Evolutionary conservation across 2,888 invertebrate genomes (phyloP).

Genomic region (Drosophila neonasuta): DNA sequence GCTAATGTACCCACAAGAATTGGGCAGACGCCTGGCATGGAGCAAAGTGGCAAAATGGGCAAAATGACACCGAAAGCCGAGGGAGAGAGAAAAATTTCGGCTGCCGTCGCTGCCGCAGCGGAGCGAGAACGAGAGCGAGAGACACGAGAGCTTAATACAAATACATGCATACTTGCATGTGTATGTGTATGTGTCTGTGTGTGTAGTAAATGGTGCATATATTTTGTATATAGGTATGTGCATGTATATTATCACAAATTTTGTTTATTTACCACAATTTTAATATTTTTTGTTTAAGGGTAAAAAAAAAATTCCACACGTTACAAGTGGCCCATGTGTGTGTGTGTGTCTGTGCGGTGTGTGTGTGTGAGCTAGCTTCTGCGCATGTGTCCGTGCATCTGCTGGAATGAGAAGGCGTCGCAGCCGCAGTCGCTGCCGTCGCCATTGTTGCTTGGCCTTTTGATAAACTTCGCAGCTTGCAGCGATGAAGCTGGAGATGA

Average conservation of each 20-base stretch:
- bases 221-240: conserved; percentile 31
- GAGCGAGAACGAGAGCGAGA: conserved; percentile 27
- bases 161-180: conserved; percentile 21
- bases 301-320: conserved; percentile 53
- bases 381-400: conserved; percentile 59
- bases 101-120: conserved; percentile 5
- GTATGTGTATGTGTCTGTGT: conserved; percentile 7
- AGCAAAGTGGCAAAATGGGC: conserved; percentile 14
- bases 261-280: conserved; percentile 76
- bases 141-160: conserved; percentile 11
- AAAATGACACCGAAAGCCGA: conserved; percentile 14
- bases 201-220: conserved; percentile 24
- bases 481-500: not conserved
- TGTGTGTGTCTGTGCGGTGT: conserved; percentile 24
- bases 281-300: conserved; percentile 68
- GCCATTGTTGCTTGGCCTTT: conserved; percentile 70
- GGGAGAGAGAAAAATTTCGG: conserved; percentile 11
- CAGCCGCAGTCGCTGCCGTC: conserved; percentile 33
- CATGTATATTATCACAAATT: conserved; percentile 37
- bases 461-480: conserved; percentile 78
- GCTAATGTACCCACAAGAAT: conserved; percentile 83
- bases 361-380: conserved; percentile 36
- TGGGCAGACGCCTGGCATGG: conserved; percentile 70
- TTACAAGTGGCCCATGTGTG: conserved; percentile 47
- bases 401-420: conserved; percentile 34